Evolutionary conservation across 2,797 vertebrate genomes (phyloP).

Genomic region (Myotis findleyi): DNA sequence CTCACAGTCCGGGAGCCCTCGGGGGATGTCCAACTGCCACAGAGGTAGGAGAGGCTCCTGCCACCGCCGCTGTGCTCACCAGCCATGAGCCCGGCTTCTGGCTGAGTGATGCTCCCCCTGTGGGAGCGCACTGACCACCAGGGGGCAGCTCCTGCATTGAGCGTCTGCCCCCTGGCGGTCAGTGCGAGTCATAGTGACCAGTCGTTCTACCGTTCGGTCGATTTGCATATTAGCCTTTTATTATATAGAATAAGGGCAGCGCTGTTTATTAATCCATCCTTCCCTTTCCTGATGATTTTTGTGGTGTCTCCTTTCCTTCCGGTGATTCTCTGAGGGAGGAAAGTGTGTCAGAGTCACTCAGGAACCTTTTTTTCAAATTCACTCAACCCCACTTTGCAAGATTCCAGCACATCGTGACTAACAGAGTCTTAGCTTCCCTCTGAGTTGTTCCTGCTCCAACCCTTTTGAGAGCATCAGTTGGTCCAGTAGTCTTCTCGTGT

Average conservation of each 20-base stretch:
- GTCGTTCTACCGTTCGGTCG: too few relatives aligned
- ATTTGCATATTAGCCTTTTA: too few relatives aligned
- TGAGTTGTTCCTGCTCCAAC: background rate
- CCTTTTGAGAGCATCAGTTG: constrained; percentile 16
- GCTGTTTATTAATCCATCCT: background rate
- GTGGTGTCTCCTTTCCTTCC: background rate
- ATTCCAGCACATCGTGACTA: background rate
- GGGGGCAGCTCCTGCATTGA: too few relatives aligned
- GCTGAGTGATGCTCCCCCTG: too few relatives aligned
- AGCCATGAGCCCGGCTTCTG: too few relatives aligned
- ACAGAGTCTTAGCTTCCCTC: background rate
- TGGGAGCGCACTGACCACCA: too few relatives aligned
- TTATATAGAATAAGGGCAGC: background rate
- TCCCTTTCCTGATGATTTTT: constrained; percentile 9
- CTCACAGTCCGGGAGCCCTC: too few relatives aligned
- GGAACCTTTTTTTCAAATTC: constrained; percentile 29
- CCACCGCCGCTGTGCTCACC: too few relatives aligned
- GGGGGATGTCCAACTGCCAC: too few relatives aligned
- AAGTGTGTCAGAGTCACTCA: background rate
- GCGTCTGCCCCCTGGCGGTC: too few relatives aligned
- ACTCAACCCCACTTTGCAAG: background rate
- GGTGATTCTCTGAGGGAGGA: constrained; percentile 17
- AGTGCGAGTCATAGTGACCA: too few relatives aligned
- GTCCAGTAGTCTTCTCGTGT: background rate
- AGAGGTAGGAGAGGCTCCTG: too few relatives aligned